Conservation (phyloP, 2,797 vertebrate species). For the Pagetopsis macropterus region DNA sequence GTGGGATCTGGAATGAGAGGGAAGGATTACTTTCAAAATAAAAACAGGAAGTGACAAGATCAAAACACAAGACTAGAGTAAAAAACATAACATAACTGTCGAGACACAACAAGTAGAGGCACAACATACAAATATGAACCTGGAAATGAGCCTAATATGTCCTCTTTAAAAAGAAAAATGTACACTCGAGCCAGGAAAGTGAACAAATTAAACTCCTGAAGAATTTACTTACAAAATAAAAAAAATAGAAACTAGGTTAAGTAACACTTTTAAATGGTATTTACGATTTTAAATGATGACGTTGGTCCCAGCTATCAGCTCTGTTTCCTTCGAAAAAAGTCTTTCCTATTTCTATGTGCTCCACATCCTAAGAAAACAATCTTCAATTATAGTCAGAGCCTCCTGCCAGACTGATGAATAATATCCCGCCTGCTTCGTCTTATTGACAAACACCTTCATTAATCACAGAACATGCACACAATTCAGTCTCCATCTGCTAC, state of each 20-base stretch:
- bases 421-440: slow-evolving; percentile 62
- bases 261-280: too few relatives aligned
- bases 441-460: slow-evolving; percentile 69
- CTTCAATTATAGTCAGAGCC: slow-evolving; percentile 45
- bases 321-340: neutral
- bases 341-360: slow-evolving; percentile 16
- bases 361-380: slow-evolving; percentile 38
- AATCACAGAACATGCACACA: slow-evolving; percentile 65
- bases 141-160: neutral
- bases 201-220: neutral
- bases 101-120: too few relatives aligned
- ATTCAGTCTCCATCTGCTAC: slow-evolving; percentile 62
- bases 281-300: neutral
- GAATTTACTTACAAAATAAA: neutral
- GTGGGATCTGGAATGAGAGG: too few relatives aligned
- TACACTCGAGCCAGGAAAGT: neutral
- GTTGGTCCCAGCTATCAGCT: slow-evolving; percentile 2
- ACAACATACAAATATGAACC: neutral
- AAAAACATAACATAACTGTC: too few relatives aligned
- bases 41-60: too few relatives aligned
- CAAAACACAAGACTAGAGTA: too few relatives aligned
- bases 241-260: too few relatives aligned
- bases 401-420: slow-evolving; percentile 69
- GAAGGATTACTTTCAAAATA: too few relatives aligned
- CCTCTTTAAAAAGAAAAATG: neutral